Evolutionary conservation across 23 tunicate species (phyloP).

Genomic region (Styela clava): DNA sequence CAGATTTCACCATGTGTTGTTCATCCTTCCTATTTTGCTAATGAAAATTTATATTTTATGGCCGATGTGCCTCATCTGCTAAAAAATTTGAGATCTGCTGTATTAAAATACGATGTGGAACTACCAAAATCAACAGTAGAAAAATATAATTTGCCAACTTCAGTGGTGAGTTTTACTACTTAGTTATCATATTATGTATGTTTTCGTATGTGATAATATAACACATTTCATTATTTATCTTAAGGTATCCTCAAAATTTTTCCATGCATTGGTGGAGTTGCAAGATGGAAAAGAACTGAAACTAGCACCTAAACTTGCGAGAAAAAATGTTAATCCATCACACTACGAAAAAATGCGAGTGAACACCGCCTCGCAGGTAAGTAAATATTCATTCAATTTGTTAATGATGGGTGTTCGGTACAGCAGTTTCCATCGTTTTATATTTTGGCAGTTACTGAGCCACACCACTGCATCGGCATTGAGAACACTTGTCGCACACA

Average conservation of each 20-base stretch:
- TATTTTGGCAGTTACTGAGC: background rate
- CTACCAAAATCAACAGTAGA: background rate
- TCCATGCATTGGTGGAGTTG: background rate
- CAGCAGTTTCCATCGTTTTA: background rate
- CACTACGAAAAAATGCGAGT: conserved; percentile 5
- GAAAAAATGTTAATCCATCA: conserved; percentile 1
- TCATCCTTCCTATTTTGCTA: background rate
- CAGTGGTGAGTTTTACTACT: background rate
- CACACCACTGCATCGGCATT: background rate
- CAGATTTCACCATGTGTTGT: background rate
- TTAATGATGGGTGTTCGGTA: background rate
- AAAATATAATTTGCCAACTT: background rate
- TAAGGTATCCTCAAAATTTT: background rate
- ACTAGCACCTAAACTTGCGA: background rate
- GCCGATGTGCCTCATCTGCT: conserved; percentile 5
- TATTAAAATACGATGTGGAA: background rate
- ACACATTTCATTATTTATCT: background rate
- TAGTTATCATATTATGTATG: background rate
- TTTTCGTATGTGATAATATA: too few species aligned
- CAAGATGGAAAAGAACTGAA: conserved; percentile 1
- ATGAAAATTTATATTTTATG: background rate
- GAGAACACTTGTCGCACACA: background rate
- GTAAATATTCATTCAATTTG: background rate
- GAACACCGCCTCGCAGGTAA: background rate
- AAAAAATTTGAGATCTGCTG: conserved; percentile 5